These are phyloP conservation scores for Enteromius fasciolatus DNA, from an alignment of 2,797 vertebrate species.

Conservation along the genomic window DNA sequence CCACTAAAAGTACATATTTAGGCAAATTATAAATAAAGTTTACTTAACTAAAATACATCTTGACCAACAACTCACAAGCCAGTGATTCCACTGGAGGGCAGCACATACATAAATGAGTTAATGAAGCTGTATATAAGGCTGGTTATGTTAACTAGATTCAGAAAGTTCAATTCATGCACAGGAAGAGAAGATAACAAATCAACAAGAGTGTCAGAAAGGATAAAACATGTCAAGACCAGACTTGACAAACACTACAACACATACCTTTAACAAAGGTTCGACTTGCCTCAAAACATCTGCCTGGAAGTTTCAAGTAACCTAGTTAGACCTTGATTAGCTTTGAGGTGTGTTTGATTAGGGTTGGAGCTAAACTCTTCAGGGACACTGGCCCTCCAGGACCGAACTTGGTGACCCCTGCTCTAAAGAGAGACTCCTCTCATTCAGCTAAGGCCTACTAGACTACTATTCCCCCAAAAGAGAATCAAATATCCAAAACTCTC, in stretches of 20 bases:
- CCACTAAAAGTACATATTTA: neutral
- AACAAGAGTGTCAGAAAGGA: neutral
- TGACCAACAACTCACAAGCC: neutral
- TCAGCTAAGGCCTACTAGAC: neutral
- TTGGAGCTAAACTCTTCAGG: too few species aligned
- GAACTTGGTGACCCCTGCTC: too few species aligned
- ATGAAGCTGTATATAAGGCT: neutral
- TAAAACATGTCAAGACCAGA: neutral
- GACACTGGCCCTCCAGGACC: too few species aligned
- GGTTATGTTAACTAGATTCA: neutral
- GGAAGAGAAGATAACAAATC: neutral
- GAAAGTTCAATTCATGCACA: neutral
- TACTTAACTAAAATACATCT: neutral
- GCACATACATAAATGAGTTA: slow-evolving; percentile 60
- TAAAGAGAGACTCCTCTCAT: neutral
- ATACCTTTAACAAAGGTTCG: too few species aligned
- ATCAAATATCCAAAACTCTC: neutral
- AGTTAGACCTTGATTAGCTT: too few species aligned
- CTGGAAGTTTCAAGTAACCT: too few species aligned
- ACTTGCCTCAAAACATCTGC: too few species aligned
- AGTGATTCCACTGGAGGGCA: slow-evolving; percentile 67
- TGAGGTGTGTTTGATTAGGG: too few species aligned
- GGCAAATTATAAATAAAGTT: neutral
- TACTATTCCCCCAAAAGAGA: neutral
- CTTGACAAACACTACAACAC: too few species aligned